Evolutionary conservation across 2,797 vertebrate genomes (phyloP).

Genomic region (Chelidonichthys spinosus): DNA sequence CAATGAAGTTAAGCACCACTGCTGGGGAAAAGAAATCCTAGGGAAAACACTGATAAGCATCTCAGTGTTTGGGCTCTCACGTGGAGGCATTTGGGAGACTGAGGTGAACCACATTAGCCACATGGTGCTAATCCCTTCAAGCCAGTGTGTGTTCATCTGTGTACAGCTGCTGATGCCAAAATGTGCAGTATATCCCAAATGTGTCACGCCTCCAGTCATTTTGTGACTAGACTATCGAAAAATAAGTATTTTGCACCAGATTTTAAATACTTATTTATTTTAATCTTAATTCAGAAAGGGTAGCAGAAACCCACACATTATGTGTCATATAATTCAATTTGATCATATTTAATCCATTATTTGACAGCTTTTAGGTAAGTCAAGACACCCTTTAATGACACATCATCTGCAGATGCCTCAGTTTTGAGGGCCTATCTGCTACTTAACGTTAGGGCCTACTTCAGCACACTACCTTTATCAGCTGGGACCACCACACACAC

Average conservation of each 20-base stretch:
- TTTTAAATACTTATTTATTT: neutral
- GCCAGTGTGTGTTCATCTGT: slow-evolving; percentile 9
- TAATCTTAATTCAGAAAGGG: neutral
- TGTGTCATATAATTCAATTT: too few species aligned
- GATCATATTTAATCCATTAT: neutral
- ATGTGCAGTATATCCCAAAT: neutral
- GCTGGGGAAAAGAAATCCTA: too few species aligned
- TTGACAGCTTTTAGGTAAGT: neutral
- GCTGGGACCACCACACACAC: slow-evolving; percentile 12
- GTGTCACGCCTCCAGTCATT: slow-evolving; percentile 13
- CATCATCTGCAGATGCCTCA: neutral
- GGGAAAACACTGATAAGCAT: neutral
- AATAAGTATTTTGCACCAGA: neutral
- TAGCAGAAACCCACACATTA: too few species aligned
- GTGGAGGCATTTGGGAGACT: slow-evolving; percentile 17
- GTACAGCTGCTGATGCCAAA: slow-evolving; percentile 14
- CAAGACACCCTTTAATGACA: too few species aligned
- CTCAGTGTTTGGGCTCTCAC: neutral
- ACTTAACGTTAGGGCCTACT: neutral
- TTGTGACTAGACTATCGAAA: neutral
- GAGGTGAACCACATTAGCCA: slow-evolving; percentile 6
- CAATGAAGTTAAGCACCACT: too few species aligned
- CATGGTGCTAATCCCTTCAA: slow-evolving; percentile 38
- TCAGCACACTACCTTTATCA: slow-evolving; percentile 46
- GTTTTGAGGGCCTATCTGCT: neutral